Conservation (phyloP, 2,888 invertebrate species). For the Lasiommata megera region DNA sequence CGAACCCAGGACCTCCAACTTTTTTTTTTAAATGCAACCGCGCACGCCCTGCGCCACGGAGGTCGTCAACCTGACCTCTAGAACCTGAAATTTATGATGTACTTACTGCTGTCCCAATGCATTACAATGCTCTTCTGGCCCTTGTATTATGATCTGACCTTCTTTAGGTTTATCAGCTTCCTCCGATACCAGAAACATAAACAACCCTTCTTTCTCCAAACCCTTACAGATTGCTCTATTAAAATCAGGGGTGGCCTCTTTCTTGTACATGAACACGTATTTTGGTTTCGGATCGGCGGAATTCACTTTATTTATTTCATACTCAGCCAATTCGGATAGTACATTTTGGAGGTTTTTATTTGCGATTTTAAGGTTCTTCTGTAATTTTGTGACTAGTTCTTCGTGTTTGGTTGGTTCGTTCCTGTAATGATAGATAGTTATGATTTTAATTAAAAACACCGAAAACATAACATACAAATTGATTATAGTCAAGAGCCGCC, state of each 20-base stretch:
- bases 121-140: slow-evolving; percentile 74
- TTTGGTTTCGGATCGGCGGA: slow-evolving; percentile 68
- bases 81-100: background rate
- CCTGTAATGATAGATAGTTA: slow-evolving; percentile 57
- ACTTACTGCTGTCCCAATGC: slow-evolving; percentile 83
- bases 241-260: slow-evolving; percentile 90
- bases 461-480: too few species aligned
- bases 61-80: too few species aligned
- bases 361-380: slow-evolving; percentile 83
- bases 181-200: slow-evolving; percentile 86
- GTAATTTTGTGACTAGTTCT: slow-evolving; percentile 87
- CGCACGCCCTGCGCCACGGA: too few species aligned
- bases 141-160: slow-evolving; percentile 81
- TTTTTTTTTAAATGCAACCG: too few species aligned
- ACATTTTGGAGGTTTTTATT: slow-evolving; percentile 85
- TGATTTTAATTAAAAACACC: too few species aligned
- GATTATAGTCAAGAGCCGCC: too few species aligned
- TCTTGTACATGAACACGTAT: slow-evolving; percentile 83
- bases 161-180: slow-evolving; percentile 83
- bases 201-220: slow-evolving; percentile 79
- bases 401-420: slow-evolving; percentile 86
- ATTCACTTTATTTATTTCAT: slow-evolving; percentile 84
- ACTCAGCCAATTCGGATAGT: slow-evolving; percentile 85
- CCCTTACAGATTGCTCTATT: slow-evolving; percentile 85
- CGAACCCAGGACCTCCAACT: too few species aligned